Percentiles rank a stretch among this genome's conserved stretches.
These are phyloP conservation scores for Drosophila sp. DNA, from an alignment of 1,140 invertebrate genomes.

Conservation along the genomic window DNA sequence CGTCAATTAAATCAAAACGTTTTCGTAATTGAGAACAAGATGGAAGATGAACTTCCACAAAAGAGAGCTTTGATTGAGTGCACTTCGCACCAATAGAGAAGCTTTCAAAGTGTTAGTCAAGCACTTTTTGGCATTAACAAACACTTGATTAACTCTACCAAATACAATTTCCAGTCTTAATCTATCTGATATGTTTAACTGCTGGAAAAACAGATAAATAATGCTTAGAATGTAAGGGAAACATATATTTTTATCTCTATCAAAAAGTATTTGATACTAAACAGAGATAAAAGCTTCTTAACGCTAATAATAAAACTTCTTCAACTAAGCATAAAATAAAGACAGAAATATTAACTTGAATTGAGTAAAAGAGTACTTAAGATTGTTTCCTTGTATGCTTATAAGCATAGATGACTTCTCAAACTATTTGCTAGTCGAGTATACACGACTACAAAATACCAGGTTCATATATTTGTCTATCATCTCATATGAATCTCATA, in stretches of 20 bases:
- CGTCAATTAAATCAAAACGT: slow-evolving; percentile 59
- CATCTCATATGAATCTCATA: too few relatives aligned
- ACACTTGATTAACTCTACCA: background rate
- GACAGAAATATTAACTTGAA: background rate
- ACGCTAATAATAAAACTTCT: too few relatives aligned
- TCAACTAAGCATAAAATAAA: too few relatives aligned
- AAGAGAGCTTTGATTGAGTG: slow-evolving; percentile 25
- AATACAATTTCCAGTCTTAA: background rate
- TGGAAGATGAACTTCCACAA: slow-evolving; percentile 19
- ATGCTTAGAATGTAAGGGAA: too few relatives aligned
- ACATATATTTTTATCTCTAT: too few relatives aligned
- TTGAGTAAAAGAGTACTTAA: background rate
- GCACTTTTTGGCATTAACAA: slow-evolving; percentile 3
- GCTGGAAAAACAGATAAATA: too few relatives aligned
- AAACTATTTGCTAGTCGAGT: background rate
- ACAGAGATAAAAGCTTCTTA: too few relatives aligned
- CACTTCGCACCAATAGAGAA: background rate
- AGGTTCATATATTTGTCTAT: background rate
- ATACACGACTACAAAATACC: background rate
- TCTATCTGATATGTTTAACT: too few relatives aligned
- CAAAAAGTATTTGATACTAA: too few relatives aligned
- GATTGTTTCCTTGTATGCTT: background rate
- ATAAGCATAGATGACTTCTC: background rate
- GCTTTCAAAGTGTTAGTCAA: slow-evolving; percentile 2
- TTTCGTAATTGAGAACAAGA: slow-evolving; percentile 50